Evolutionary conservation across 2,888 invertebrate species (phyloP), one percentile per base, ranked within the genome.

Genomic region (Bombylius major): DNA sequence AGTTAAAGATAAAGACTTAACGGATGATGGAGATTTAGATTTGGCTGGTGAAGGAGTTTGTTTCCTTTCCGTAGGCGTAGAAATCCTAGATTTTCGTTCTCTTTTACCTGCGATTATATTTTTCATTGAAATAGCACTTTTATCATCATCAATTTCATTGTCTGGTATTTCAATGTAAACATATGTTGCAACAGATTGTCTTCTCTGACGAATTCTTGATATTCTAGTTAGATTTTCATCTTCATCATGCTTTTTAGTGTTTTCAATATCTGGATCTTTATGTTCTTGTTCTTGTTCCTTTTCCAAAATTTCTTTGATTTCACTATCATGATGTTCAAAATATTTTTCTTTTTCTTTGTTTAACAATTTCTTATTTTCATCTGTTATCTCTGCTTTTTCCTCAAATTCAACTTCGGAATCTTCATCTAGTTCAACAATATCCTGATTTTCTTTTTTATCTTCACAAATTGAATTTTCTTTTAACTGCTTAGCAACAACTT

Each of bases 91-190:
- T 61, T 0, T 56, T 71, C 70, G 53, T 70, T 71, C 5, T 0
- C 71, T 61, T 52, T 71, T 73, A 3, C 73, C 72, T 1, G 59
- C 58, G 8, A 72, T 65, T 8, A 72, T 72, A 54, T 72, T 72
- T 42, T 72, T 69, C 0, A 69, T 69, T 5, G 72, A 72, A 1
- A 72, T 65, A 13, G 64, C 64, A 12, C 70, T 70, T 36, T 69
- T 70, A 47, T 71, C 72, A 23, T 51, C 58, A 13, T 34, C 45
- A 5, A 13, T 34, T 6, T 4, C 9, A 4, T n/a, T 14, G 7
- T 32, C 23, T 0, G 42, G 46, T 13, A 44, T 6, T n/a, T 51
- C 36, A 7, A 42, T 2, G 14, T 32, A 8, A 7, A 58, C 59
- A 1, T 59, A 56, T 33, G 3, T 13, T 3, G n/a, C 54, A 47